A percentile compares a stretch with the other conserved stretches of the same genome.
phyloP scores from a whole-genome alignment of 2,797 vertebrate genomes.

The Chaetophractus vellerosus region DNA sequence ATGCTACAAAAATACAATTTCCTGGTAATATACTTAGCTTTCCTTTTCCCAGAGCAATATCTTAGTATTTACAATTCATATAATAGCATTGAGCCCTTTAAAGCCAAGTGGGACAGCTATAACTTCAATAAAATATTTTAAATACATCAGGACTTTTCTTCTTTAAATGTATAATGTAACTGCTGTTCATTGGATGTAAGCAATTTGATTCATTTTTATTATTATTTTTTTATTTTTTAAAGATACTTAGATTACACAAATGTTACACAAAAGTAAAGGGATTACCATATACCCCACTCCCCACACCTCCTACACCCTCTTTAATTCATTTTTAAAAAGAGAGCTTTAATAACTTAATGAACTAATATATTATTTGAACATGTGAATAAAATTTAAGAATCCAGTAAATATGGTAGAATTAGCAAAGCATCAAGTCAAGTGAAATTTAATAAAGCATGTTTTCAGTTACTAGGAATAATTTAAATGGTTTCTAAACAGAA shows the following conservation, averaged over 20 bases:
- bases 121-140: constrained; percentile 52
- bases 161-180: constrained; percentile 58
- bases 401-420: constrained; percentile 75
- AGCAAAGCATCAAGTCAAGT: constrained; percentile 72
- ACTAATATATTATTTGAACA: constrained; percentile 71
- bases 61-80: constrained; percentile 35
- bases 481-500: constrained; percentile 31
- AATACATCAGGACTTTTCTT: constrained; percentile 62
- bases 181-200: constrained; percentile 67
- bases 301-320: too few species aligned
- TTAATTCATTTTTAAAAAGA: constrained; percentile 64
- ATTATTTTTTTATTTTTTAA: too few species aligned
- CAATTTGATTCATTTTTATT: background rate
- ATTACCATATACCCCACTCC: too few species aligned
- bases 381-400: constrained; percentile 79
- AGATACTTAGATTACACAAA: too few species aligned
- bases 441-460: constrained; percentile 75
- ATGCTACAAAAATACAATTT: constrained; percentile 48
- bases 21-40: constrained; percentile 58
- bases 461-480: constrained; percentile 49
- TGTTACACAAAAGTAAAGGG: too few species aligned
- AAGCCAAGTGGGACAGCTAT: constrained; percentile 54
- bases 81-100: constrained; percentile 44
- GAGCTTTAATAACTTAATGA: constrained; percentile 75
- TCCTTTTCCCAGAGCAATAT: constrained; percentile 48